Evolutionary conservation across 23 tunicate species (phyloP).

Genomic region (Clavelina lepadiformis): DNA sequence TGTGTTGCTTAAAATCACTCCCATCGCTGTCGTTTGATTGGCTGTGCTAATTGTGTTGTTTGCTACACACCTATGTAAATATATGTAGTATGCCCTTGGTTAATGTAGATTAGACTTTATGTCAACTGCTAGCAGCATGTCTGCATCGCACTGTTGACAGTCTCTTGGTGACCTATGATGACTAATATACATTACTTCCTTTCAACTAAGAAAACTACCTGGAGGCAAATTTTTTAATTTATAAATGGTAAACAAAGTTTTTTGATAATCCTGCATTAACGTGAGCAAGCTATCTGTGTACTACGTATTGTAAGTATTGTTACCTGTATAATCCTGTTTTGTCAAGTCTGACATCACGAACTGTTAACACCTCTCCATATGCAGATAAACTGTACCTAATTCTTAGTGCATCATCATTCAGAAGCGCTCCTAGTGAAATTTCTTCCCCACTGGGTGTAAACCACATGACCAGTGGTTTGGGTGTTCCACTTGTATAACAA

Average conservation of each 20-base stretch:
- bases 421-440: constrained; percentile 18
- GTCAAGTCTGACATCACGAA: constrained; percentile 32
- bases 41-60: constrained; percentile 27
- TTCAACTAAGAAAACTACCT: too few relatives aligned
- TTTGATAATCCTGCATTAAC: too few relatives aligned
- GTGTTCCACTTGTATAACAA: constrained; percentile 35
- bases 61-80: constrained; percentile 52
- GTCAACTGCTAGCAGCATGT: background rate
- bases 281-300: background rate
- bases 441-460: constrained; percentile 33
- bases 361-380: constrained; percentile 51
- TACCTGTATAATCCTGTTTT: constrained; percentile 76
- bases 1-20: constrained; percentile 39
- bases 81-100: background rate
- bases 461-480: constrained; percentile 50
- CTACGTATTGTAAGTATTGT: background rate
- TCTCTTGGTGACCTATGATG: too few relatives aligned
- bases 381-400: constrained; percentile 20
- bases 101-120: background rate
- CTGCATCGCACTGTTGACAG: background rate
- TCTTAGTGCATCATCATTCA: background rate
- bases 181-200: too few relatives aligned
- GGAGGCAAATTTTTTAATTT: too few relatives aligned
- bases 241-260: too few relatives aligned
- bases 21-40: constrained; percentile 22